phyloP scores from a whole-genome alignment of 2,113 vertebrate genomes.

The Abramis brama region DNA sequence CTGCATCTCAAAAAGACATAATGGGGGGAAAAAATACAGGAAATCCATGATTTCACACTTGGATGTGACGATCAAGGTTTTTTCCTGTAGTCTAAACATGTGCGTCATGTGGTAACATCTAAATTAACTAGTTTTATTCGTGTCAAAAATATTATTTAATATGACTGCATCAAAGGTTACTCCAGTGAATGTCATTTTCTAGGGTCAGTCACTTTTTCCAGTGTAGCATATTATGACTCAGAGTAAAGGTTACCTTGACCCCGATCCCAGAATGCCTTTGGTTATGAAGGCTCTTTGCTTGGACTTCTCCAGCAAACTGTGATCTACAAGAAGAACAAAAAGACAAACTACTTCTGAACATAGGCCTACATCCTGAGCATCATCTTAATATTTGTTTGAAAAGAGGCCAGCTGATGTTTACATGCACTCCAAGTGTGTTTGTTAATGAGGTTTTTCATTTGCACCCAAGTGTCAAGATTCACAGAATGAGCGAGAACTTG shows the following conservation, averaged over 20 bases:
- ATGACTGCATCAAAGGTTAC: background rate
- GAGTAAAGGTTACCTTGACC: conserved; percentile 53
- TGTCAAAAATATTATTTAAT: background rate
- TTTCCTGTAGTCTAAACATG: too few species aligned
- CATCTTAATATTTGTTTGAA: background rate
- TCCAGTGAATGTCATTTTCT: background rate
- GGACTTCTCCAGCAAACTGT: conserved; percentile 70
- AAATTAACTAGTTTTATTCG: background rate
- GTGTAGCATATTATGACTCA: background rate
- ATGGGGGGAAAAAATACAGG: too few species aligned
- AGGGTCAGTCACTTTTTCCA: background rate
- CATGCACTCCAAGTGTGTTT: background rate
- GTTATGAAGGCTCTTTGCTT: conserved; percentile 60
- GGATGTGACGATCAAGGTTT: too few species aligned
- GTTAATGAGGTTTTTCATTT: conserved; percentile 33
- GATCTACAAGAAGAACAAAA: conserved; percentile 63
- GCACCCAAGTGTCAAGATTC: conserved; percentile 32
- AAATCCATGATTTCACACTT: too few species aligned
- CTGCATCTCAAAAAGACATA: background rate
- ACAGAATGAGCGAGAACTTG: background rate
- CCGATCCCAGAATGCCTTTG: conserved; percentile 62
- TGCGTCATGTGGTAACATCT: background rate
- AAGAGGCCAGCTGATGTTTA: background rate
- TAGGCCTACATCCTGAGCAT: too few species aligned
- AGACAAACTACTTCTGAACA: background rate